Percentiles rank a stretch among this genome's conserved stretches.
phyloP scores from a whole-genome alignment of 2,888 invertebrate species.

The Carabus problematicus region DNA sequence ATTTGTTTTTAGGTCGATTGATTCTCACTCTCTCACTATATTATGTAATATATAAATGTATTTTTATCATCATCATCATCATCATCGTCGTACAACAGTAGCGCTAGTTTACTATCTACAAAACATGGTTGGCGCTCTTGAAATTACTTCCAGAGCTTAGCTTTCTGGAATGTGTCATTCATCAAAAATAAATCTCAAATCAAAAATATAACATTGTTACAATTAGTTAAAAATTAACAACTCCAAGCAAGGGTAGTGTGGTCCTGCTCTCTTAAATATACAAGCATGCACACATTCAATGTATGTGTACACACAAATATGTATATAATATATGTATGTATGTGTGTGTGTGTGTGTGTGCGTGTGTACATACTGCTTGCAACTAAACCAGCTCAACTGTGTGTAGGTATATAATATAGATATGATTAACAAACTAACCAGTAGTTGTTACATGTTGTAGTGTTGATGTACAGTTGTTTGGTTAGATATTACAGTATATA shows the following conservation, averaged over 20 bases:
- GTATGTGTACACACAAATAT: not conserved
- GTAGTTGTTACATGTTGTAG: too few relatives aligned
- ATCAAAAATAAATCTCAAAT: slow-evolving; percentile 35
- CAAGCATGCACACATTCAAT: too few relatives aligned
- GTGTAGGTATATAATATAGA: slow-evolving; percentile 7
- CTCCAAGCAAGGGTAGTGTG: slow-evolving; percentile 31
- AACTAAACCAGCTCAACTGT: not conserved
- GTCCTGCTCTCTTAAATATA: slow-evolving; percentile 13
- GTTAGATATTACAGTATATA: too few relatives aligned
- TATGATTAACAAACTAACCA: slow-evolving; percentile 5
- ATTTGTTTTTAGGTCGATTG: slow-evolving; percentile 19
- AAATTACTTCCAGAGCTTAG: slow-evolving; percentile 12
- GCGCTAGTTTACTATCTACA: slow-evolving; percentile 24
- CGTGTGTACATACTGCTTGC: not conserved
- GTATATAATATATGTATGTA: not conserved
- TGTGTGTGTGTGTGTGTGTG: not conserved
- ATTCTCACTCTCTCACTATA: slow-evolving; percentile 8
- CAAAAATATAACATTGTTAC: slow-evolving; percentile 30
- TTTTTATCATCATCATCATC: slow-evolving; percentile 11
- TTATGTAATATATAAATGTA: not conserved
- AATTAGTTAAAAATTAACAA: slow-evolving; percentile 43
- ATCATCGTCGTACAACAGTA: slow-evolving; percentile 1
- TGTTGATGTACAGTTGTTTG: too few relatives aligned
- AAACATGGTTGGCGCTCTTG: slow-evolving; percentile 6
- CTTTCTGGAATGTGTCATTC: slow-evolving; percentile 38